A percentile compares a stretch with the other conserved stretches of the same genome.
Conservation (phyloP, 2,113 vertebrate species). For the Cebus imitator region DNA sequence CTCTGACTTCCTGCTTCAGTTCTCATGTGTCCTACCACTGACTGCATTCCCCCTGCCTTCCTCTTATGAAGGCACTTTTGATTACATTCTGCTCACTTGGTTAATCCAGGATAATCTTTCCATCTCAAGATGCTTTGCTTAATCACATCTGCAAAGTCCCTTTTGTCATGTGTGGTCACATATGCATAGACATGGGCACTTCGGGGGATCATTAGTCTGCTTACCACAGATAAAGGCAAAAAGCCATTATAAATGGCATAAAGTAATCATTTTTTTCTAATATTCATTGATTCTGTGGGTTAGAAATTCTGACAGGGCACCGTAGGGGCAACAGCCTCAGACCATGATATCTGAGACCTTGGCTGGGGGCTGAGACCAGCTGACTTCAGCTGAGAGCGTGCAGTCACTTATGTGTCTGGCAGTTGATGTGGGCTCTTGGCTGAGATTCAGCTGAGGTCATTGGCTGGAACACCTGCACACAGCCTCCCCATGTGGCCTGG, state of each 20-base stretch:
- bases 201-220: not conserved
- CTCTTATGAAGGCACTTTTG: not conserved
- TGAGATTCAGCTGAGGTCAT: not conserved
- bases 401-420: rapidly evolving
- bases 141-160: not conserved
- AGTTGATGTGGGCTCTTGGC: too few relatives aligned
- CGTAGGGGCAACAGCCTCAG: too few relatives aligned
- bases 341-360: not conserved
- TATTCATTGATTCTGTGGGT: not conserved
- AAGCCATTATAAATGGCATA: too few relatives aligned
- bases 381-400: not conserved
- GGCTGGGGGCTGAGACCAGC: too few relatives aligned
- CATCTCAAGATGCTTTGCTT: not conserved
- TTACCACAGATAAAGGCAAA: too few relatives aligned
- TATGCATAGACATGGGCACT: too few relatives aligned
- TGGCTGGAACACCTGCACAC: not conserved
- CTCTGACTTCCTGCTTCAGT: not conserved
- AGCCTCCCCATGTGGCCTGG: not conserved
- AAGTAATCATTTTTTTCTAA: not conserved
- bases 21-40: not conserved
- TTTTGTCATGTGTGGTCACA: not conserved
- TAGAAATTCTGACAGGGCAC: not conserved
- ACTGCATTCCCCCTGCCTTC: not conserved
- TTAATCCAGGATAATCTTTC: not conserved
- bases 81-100: not conserved